Evolutionary conservation across 2,888 invertebrate species (phyloP), one percentile per base, ranked within the genome.

Genomic region (Hartigia nigra): DNA sequence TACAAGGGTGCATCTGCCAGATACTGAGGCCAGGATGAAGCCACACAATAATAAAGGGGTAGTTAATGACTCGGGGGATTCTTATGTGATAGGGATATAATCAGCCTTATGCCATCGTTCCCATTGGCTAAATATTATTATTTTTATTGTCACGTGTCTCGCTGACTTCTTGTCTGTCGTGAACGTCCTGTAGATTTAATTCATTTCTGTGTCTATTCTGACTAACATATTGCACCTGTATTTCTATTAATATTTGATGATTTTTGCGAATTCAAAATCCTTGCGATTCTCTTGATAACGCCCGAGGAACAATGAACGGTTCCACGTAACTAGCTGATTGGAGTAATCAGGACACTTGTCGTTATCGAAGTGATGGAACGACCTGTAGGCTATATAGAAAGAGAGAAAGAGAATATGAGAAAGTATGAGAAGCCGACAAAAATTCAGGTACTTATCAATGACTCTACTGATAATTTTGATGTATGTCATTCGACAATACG

Each of bases 41-140:
- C 85, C 78, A 81, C 79, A 81, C 84, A 83, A 88, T 87, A 89
- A 91, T 90, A 91, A 91, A 91, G 89, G 91, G 91, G 89, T 89
- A 88, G 89, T 89, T 89, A 90, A 91, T 90, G 89, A 90, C 88
- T 84, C 80, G 81, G 86, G 83, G 86, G 84, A 31, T 55, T 55
- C 82, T 77, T 80, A 78, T 78, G 78, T 77, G 77, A 74, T 74
- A 75, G 31, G 37, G 31, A 39, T 35, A 75, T 39, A 76, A 78
- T 76, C 79, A 76, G 80, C 90, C 89, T 86, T 90, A 88, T 90
- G 91, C 84, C 86, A 82, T 80, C 82, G 1, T 55, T 55, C 23
- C 82, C 85, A 88, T 90, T 91, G 90, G 87, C 90, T 87, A 91
- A 91, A 91, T 89, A 91, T 90, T 88, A 89, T 55, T 55, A 23